Evolutionary conservation across 2,797 vertebrate genomes (phyloP).

Genomic region (Hapalemur alaotrensis): DNA sequence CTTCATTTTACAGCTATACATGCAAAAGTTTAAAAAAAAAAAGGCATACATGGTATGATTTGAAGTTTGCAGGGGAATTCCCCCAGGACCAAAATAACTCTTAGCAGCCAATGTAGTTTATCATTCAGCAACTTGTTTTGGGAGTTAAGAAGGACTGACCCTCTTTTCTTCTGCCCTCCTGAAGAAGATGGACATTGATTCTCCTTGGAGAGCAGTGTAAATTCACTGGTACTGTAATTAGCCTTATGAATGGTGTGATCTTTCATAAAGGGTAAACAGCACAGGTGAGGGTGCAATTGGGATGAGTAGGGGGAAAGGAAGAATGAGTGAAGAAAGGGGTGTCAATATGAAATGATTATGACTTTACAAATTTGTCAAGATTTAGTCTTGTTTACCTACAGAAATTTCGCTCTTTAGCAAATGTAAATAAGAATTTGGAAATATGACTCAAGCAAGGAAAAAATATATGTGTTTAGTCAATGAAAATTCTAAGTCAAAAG

Average conservation of each 20-base stretch:
- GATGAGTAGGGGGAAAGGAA: neutral
- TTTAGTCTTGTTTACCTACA: neutral
- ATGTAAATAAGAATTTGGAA: neutral
- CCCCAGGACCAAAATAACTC: neutral
- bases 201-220: neutral
- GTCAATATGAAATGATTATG: neutral
- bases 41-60: neutral
- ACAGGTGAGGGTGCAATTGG: neutral
- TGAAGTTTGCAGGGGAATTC: neutral
- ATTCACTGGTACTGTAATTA: neutral
- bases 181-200: neutral
- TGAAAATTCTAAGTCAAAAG: neutral
- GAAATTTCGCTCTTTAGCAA: neutral
- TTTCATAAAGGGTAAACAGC: neutral
- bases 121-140: neutral
- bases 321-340: neutral
- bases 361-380: neutral
- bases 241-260: neutral
- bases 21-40: neutral
- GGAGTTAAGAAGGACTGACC: neutral
- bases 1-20: neutral
- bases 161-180: neutral
- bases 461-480: neutral
- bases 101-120: neutral
- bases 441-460: neutral